These are phyloP conservation scores for Limnephilus auricula DNA, from an alignment of 2,888 invertebrate species.

Conservation along the genomic window DNA sequence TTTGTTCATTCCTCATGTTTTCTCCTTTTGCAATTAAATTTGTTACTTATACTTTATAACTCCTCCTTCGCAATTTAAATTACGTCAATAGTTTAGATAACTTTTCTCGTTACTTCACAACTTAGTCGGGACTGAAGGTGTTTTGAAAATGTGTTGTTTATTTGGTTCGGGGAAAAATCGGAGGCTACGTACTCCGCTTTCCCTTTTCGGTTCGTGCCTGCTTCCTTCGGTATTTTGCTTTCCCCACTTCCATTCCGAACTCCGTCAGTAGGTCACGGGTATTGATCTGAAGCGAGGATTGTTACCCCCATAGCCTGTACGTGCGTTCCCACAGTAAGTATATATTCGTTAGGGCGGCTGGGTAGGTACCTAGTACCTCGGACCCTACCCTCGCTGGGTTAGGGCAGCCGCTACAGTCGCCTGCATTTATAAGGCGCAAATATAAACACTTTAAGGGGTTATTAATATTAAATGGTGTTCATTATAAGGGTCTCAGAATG, in stretches of 20 bases:
- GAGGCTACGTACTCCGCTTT: background rate
- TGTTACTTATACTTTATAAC: background rate
- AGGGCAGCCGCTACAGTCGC: background rate
- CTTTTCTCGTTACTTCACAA: background rate
- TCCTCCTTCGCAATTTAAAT: background rate
- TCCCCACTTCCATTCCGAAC: slow-evolving; percentile 17
- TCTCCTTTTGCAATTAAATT: no score
- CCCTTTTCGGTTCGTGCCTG: slow-evolving; percentile 36
- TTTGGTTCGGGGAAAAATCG: background rate
- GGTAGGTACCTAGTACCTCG: background rate
- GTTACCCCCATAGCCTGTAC: slow-evolving; percentile 43
- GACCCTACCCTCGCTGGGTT: background rate
- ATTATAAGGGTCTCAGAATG: no score
- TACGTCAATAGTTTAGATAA: background rate
- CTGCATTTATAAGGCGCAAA: background rate
- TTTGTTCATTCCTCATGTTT: no score
- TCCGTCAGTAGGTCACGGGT: slow-evolving; percentile 56
- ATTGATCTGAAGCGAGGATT: slow-evolving; percentile 53
- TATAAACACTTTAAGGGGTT: no score
- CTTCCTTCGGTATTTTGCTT: slow-evolving; percentile 12
- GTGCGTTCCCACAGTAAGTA: slow-evolving; percentile 17
- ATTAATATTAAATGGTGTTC: no score
- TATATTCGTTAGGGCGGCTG: slow-evolving; percentile 18
- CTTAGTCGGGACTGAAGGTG: background rate
- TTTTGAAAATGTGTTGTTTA: slow-evolving; percentile 19